A percentile compares a stretch with the other conserved stretches of the same genome.
Conservation (phyloP, 2,113 vertebrate species). For the Scytalopus superciliaris region DNA sequence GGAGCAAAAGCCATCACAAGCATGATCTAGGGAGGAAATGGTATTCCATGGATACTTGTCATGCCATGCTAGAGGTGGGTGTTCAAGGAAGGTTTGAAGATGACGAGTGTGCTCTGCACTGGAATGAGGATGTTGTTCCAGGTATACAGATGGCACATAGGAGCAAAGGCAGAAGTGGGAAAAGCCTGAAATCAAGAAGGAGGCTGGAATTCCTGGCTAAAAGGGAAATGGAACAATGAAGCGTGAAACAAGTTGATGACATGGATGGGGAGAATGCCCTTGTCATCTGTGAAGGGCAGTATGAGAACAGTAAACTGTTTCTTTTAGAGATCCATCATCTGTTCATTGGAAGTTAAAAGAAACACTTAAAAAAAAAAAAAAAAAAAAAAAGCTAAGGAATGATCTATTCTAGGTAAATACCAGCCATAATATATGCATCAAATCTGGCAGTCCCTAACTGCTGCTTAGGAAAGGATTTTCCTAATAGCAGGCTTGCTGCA, state of each 20-base stretch:
- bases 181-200: slow-evolving; percentile 55
- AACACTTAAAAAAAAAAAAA: not conserved
- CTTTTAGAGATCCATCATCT: not conserved
- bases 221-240: slow-evolving; percentile 22
- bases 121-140: slow-evolving; percentile 53
- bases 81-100: slow-evolving; percentile 40
- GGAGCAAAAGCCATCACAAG: slow-evolving; percentile 17
- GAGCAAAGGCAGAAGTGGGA: slow-evolving; percentile 50
- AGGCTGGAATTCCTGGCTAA: slow-evolving; percentile 22
- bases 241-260: not conserved
- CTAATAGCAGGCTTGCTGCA: slow-evolving; percentile 27
- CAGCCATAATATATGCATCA: slow-evolving; percentile 4
- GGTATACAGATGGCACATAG: slow-evolving; percentile 37
- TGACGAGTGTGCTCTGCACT: slow-evolving; percentile 32
- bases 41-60: slow-evolving; percentile 41
- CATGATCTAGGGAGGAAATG: slow-evolving; percentile 9
- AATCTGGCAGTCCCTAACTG: not conserved
- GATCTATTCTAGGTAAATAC: slow-evolving; percentile 15
- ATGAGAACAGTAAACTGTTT: not conserved
- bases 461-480: slow-evolving; percentile 23
- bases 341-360: not conserved
- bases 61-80: slow-evolving; percentile 35
- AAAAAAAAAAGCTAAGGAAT: not conserved
- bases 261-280: not conserved
- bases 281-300: not conserved